Base-by-base conservation (phyloP, 2,888 invertebrate genomes). In the Meiosimyza decipiens region DNA sequence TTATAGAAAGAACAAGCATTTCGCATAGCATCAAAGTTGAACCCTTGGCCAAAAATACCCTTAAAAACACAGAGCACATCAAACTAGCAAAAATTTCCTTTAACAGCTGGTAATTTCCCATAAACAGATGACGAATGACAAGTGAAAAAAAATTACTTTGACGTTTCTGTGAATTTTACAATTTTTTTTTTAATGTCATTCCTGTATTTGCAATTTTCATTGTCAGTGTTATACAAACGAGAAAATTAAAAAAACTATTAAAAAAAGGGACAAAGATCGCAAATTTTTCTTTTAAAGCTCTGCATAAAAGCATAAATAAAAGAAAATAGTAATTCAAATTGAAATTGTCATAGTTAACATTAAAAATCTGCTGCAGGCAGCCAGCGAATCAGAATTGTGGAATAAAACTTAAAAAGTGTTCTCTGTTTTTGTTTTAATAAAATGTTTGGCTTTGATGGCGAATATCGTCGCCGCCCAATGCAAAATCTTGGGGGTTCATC, bases 401-500 rank as follows among this genome's bases (percentile, higher is more conserved):
- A 40, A 9, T 6, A 9, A 40, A 40, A 40, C 9, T 40, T 9
- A 40, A 9, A 40, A 40, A 40, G 9, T 40, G 9, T 40, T 40
- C 9, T 40, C 40, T 40, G 6, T 7, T 40, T 40, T 40, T 40
- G 40, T 40, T 40, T 6, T 40, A 40, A 40, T 9, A 54, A 71
- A 67, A 91, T 91, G 91, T 91, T 91, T 87, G 90, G 94, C 82
- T 98, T 98, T 85, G 97, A 98, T 86, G 98, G 98, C 71, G 94
- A 97, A 85, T 95, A 93, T 85, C 91, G 94, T 82, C 90, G 94
- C 66, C 93, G 91, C 86, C 98, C 97, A 11, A 91, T 93, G 82
- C 97, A 97, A 88, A 96, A 94, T 87, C 89, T 97, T 79, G 93
- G 95, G 74, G 97, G 97, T 73, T 93, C 93, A n/a, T 95, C 95